Evolutionary conservation across 1,140 invertebrate genomes (phyloP).

Genomic region (Drosophila prosaltans): DNA sequence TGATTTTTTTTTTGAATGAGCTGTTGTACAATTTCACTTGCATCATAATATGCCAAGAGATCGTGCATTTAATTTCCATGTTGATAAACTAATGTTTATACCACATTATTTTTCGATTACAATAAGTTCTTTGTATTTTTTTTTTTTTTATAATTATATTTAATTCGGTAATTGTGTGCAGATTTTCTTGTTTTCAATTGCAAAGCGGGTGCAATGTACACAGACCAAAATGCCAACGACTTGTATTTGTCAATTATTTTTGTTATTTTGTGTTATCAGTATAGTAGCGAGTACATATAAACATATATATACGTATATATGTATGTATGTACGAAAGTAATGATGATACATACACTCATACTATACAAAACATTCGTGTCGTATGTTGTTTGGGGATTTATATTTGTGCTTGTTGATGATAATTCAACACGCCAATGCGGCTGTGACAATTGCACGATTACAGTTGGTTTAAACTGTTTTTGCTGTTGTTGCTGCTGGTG

Average conservation of each 20-base stretch:
- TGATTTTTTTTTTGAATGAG: neutral
- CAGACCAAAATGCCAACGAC: conserved; percentile 9
- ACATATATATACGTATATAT: neutral
- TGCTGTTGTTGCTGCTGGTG: neutral
- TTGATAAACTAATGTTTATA: neutral
- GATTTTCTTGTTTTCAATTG: neutral
- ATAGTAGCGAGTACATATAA: conserved; percentile 85
- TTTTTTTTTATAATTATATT: conserved; percentile 10
- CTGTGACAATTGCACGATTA: conserved; percentile 29
- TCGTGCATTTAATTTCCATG: conserved; percentile 8
- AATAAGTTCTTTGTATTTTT: neutral
- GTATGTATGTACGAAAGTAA: neutral
- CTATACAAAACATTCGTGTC: conserved; percentile 70
- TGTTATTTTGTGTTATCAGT: neutral
- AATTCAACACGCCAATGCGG: conserved; percentile 48
- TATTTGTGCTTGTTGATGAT: conserved; percentile 32
- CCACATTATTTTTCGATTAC: neutral
- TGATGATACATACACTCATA: neutral
- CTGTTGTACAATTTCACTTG: neutral
- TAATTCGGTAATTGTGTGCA: conserved; percentile 3
- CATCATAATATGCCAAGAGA: neutral
- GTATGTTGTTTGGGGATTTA: conserved; percentile 22
- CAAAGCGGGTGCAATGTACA: neutral
- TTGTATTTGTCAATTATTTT: conserved; percentile 7
- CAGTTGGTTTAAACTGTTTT: neutral